Evolutionary conservation across 2,888 invertebrate species (phyloP).

Genomic region (Cerceris rybyensis): DNA sequence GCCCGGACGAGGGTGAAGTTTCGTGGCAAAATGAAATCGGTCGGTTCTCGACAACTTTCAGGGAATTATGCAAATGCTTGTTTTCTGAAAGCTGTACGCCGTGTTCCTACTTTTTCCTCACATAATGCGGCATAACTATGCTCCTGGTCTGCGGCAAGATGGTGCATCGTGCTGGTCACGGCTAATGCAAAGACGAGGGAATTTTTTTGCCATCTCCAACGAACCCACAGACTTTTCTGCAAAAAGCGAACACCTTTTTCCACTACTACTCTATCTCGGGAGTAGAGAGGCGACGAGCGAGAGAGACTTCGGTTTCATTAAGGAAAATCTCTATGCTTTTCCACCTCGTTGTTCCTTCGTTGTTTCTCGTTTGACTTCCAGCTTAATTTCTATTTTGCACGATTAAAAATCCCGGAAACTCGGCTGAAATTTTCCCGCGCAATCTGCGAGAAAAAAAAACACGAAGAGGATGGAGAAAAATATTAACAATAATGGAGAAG

Average conservation of each 20-base stretch:
- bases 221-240: not conserved
- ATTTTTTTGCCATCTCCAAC: conserved; percentile 1
- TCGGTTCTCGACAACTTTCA: not conserved
- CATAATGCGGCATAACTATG: conserved; percentile 32
- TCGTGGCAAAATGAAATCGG: not conserved
- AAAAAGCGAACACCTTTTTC: conserved; percentile 9
- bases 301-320: conserved; percentile 34
- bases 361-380: not conserved
- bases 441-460: no score
- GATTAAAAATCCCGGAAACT: not conserved
- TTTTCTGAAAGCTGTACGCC: conserved; percentile 21
- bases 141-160: not conserved
- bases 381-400: not conserved
- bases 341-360: not conserved
- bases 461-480: no score
- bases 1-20: not conserved
- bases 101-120: conserved; percentile 45
- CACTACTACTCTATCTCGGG: not conserved
- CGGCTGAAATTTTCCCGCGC: no score
- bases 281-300: not conserved
- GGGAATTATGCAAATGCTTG: conserved; percentile 18
- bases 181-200: conserved; percentile 37
- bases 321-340: conserved; percentile 19
- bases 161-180: conserved; percentile 13
- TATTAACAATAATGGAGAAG: no score